Conservation (phyloP, 2,113 vertebrate genomes). For the Pao palembangensis region DNA sequence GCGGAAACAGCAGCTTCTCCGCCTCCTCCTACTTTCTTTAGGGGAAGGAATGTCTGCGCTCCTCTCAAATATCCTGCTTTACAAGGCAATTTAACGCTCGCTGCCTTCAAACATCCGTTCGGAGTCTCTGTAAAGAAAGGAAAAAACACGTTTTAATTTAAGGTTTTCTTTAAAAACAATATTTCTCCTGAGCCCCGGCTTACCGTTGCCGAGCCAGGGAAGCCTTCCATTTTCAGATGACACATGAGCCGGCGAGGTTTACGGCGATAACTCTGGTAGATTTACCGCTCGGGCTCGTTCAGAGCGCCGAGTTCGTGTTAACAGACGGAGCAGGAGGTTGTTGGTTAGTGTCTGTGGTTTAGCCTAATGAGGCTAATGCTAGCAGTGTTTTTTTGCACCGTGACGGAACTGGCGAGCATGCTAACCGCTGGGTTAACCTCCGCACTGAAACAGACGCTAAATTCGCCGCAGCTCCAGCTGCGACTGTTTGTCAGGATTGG, state of each 20-base stretch:
- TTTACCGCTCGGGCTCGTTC: not conserved
- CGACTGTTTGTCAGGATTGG: constrained; percentile 5
- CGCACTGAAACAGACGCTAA: too few relatives aligned
- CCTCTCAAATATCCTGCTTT: constrained; percentile 23
- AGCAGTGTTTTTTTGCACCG: too few relatives aligned
- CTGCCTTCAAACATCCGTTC: not conserved
- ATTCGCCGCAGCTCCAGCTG: too few relatives aligned
- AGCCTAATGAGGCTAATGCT: too few relatives aligned
- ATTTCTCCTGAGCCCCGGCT: not conserved
- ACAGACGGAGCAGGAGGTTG: too few relatives aligned
- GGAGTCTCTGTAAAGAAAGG: not conserved
- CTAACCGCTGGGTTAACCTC: too few relatives aligned
- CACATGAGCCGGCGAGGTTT: not conserved
- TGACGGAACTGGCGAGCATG: too few relatives aligned
- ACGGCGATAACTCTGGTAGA: not conserved
- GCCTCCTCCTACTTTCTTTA: constrained; percentile 7
- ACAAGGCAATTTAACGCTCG: constrained; percentile 9
- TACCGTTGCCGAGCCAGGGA: not conserved
- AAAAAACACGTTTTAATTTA: not conserved
- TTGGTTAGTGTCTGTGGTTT: too few relatives aligned
- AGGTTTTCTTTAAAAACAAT: not conserved
- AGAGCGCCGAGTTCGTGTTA: too few relatives aligned
- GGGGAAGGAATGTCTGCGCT: not conserved
- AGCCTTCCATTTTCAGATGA: not conserved
- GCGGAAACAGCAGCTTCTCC: constrained; percentile 6